A percentile compares a stretch with the other conserved stretches of the same genome.
Evolutionary conservation across 2,888 invertebrate genomes (phyloP).

Genomic region (Petrolisthes cinctipes): DNA sequence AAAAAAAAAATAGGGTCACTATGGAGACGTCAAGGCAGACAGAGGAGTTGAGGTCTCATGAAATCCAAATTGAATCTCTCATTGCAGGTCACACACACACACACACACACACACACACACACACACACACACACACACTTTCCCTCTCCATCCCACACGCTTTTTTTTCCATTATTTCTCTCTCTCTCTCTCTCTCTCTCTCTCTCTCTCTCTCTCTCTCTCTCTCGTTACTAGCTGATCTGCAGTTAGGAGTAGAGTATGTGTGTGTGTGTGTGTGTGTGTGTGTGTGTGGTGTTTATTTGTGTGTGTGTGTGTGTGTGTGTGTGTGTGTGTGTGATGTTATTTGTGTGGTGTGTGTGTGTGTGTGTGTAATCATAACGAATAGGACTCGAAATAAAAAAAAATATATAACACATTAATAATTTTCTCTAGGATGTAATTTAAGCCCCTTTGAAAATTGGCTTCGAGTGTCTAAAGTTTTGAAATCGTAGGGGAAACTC

Average conservation of each 20-base stretch:
- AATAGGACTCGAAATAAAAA: background rate
- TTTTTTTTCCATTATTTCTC: background rate
- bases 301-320: too few species aligned
- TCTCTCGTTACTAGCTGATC: background rate
- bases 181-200: background rate
- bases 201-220: background rate
- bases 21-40: background rate
- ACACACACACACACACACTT: background rate
- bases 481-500: too few species aligned
- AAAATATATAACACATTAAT: too few species aligned
- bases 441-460: too few species aligned
- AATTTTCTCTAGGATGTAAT: too few species aligned
- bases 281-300: too few species aligned
- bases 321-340: background rate
- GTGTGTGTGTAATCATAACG: background rate
- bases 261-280: slow-evolving; percentile 18
- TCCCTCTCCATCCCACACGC: background rate
- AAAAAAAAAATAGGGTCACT: background rate
- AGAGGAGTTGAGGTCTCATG: background rate
- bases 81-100: background rate
- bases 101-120: background rate
- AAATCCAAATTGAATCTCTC: too few species aligned
- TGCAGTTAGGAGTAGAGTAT: background rate
- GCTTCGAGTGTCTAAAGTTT: too few species aligned
- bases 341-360: background rate